Evolutionary conservation across 2,888 invertebrate genomes (phyloP).

Genomic region (Notocelia uddmanniana): DNA sequence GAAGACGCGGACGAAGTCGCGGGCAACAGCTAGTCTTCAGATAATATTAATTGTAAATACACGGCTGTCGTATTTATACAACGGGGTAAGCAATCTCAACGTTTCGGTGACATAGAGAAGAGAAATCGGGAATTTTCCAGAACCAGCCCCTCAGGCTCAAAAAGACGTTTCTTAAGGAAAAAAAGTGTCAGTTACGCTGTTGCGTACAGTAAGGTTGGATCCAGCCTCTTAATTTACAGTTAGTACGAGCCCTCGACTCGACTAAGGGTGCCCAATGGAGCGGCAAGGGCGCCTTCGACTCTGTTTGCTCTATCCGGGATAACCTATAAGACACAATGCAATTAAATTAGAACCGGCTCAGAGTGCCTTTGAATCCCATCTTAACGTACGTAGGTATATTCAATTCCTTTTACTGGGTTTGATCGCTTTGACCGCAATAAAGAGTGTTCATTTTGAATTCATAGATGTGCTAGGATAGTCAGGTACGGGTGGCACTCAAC

Average conservation of each 20-base stretch:
- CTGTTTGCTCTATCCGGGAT: conserved; percentile 30
- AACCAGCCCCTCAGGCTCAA: background rate
- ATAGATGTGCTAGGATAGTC: conserved; percentile 5
- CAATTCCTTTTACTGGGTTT: conserved; percentile 35
- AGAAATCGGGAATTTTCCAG: conserved; percentile 22
- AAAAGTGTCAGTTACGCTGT: conserved; percentile 11
- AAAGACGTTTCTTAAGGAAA: background rate
- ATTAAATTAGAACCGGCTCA: conserved; percentile 33
- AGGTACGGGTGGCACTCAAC: conserved; percentile 4
- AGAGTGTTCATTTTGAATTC: conserved; percentile 23
- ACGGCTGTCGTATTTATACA: background rate
- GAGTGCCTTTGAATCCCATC: conserved; percentile 35
- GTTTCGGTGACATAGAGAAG: conserved; percentile 10
- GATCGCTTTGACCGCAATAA: conserved; percentile 16
- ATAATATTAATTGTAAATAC: background rate
- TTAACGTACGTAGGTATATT: conserved; percentile 26
- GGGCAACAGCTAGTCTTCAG: too few species aligned
- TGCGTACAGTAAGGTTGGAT: background rate
- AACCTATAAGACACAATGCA: conserved; percentile 37
- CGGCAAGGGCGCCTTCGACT: conserved; percentile 45
- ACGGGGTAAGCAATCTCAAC: background rate
- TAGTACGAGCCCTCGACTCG: conserved; percentile 36
- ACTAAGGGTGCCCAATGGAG: conserved; percentile 49
- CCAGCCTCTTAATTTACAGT: conserved; percentile 47
- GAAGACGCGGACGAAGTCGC: too few species aligned